A percentile compares a stretch with the other conserved stretches of the same genome.
Conservation (phyloP, 2,797 vertebrate genomes). For the Myripristis murdjan region DNA sequence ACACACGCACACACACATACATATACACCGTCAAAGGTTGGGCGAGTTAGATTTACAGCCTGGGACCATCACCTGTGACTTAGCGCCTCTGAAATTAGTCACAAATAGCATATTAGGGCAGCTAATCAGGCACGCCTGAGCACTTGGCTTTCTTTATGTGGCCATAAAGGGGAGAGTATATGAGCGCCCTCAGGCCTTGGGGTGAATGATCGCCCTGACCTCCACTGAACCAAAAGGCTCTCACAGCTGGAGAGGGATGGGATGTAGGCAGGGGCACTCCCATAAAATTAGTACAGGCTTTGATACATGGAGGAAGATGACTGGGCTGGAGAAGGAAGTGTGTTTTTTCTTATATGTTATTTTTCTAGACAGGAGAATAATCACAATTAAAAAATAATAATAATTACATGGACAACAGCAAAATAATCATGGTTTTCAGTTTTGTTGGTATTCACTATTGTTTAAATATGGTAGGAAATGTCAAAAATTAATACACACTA, state of each 20-base stretch:
- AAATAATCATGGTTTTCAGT: too few species aligned
- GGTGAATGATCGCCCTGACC: constrained; percentile 96
- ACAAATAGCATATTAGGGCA: constrained; percentile 99
- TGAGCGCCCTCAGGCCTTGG: constrained; percentile 89
- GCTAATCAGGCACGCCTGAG: constrained; percentile 97
- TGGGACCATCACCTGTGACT: constrained; percentile 95
- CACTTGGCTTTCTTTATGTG: constrained; percentile 94
- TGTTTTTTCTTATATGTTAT: constrained; percentile 45
- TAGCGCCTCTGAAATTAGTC: constrained; percentile 96
- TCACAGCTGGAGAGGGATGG: constrained; percentile 74
- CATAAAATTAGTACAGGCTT: constrained; percentile 63
- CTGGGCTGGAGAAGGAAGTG: constrained; percentile 53
- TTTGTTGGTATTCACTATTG: too few species aligned
- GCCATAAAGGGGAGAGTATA: constrained; percentile 93
- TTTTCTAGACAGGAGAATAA: too few species aligned
- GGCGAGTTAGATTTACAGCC: constrained; percentile 91
- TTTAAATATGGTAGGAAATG: too few species aligned
- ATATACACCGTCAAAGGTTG: constrained; percentile 74
- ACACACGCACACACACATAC: constrained; percentile 34
- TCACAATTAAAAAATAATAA: too few species aligned
- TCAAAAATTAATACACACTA: too few species aligned
- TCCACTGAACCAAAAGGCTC: constrained; percentile 88
- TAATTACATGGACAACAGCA: too few species aligned
- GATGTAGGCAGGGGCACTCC: constrained; percentile 62
- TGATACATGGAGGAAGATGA: constrained; percentile 57